Percentiles rank a stretch among this genome's conserved stretches.
Conservation (phyloP, 2,113 vertebrate genomes). For the Regulus satrapa region DNA sequence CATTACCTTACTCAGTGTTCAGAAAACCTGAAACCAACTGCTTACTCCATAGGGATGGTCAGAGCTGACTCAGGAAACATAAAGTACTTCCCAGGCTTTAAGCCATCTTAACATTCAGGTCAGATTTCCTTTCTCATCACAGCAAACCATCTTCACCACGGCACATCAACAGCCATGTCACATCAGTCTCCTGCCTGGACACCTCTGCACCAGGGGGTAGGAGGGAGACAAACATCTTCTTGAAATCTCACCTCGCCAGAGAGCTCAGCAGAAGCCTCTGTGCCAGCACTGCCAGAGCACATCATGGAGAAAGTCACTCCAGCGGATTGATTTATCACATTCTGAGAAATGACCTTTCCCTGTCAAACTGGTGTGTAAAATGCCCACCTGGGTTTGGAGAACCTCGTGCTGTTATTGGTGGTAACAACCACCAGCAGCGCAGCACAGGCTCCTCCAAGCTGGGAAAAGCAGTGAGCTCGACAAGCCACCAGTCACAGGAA, state of each 20-base stretch:
- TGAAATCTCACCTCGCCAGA: background rate
- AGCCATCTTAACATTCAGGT: constrained; percentile 57
- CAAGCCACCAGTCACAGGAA: accelerated
- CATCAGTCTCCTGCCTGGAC: background rate
- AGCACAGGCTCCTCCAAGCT: background rate
- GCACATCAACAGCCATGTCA: background rate
- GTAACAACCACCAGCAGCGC: background rate
- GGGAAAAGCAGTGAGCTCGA: background rate
- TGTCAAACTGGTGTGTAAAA: background rate
- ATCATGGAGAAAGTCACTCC: background rate
- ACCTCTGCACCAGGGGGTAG: background rate
- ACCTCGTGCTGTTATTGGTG: background rate
- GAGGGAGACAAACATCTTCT: background rate
- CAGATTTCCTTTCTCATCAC: constrained; percentile 62
- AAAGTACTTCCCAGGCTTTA: constrained; percentile 40
- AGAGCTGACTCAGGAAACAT: constrained; percentile 59
- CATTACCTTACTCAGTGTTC: constrained; percentile 22
- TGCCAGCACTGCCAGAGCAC: background rate
- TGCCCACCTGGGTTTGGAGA: background rate
- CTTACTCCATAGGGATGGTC: constrained; percentile 36
- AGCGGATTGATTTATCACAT: background rate
- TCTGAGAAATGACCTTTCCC: background rate
- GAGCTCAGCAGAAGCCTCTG: background rate
- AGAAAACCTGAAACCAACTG: constrained; percentile 51
- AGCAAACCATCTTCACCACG: background rate